A percentile compares a stretch with the other conserved stretches of the same genome.
Evolutionary conservation across 2,888 invertebrate genomes (phyloP).

Genomic region (Dioctria linearis): DNA sequence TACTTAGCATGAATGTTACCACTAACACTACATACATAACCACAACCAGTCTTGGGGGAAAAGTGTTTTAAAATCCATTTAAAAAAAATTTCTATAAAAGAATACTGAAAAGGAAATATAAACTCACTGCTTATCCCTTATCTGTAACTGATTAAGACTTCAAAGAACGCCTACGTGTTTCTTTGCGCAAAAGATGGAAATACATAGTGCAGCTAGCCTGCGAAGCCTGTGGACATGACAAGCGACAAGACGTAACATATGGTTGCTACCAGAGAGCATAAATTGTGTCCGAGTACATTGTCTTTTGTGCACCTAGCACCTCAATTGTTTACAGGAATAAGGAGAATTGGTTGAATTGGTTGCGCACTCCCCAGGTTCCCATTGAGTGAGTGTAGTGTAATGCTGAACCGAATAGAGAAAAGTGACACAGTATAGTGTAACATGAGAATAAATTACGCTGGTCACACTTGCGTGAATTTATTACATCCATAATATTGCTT

Average conservation of each 20-base stretch:
- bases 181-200: slow-evolving; percentile 33
- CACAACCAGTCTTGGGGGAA: too few relatives aligned
- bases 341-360: slow-evolving; percentile 22
- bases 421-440: slow-evolving; percentile 30
- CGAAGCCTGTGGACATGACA: slow-evolving; percentile 49
- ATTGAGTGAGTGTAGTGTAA: slow-evolving; percentile 7
- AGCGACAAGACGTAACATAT: slow-evolving; percentile 53
- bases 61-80: too few relatives aligned
- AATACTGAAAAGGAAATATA: slow-evolving; percentile 32
- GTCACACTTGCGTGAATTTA: slow-evolving; percentile 40
- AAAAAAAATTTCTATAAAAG: background rate
- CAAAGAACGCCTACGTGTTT: slow-evolving; percentile 42
- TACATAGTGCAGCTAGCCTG: slow-evolving; percentile 22
- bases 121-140: slow-evolving; percentile 34
- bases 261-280: slow-evolving; percentile 49
- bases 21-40: too few relatives aligned
- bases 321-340: slow-evolving; percentile 50
- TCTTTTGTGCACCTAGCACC: slow-evolving; percentile 49
- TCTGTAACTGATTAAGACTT: slow-evolving; percentile 51
- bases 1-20: too few relatives aligned
- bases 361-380: background rate
- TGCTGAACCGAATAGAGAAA: slow-evolving; percentile 3
- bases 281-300: slow-evolving; percentile 51
- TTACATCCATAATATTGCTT: slow-evolving; percentile 34
- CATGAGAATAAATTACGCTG: slow-evolving; percentile 38